Percentiles rank a stretch among this genome's conserved stretches.
These are phyloP conservation scores for Ephialtes manifestator DNA, from an alignment of 2,888 invertebrate genomes.

Conservation along the genomic window DNA sequence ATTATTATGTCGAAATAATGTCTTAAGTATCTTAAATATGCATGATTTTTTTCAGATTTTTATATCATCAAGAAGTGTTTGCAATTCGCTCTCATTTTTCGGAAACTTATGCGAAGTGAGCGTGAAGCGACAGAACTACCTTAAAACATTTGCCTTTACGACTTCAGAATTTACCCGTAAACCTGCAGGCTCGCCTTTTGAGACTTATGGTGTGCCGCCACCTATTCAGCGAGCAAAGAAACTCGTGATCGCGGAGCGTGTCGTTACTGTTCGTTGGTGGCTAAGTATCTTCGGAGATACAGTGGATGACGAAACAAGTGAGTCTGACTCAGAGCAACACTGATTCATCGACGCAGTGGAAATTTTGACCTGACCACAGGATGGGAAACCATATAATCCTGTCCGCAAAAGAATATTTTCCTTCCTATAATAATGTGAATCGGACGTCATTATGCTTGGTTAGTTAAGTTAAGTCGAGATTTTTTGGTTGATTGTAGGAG, in stretches of 20 bases:
- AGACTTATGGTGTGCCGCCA: slow-evolving; percentile 44
- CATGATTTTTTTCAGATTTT: too few relatives aligned
- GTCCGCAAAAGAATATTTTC: background rate
- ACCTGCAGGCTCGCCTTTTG: background rate
- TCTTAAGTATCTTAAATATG: too few relatives aligned
- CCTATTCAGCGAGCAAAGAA: slow-evolving; percentile 20
- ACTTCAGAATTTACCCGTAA: background rate
- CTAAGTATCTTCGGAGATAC: slow-evolving; percentile 9
- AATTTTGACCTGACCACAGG: background rate
- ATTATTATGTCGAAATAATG: too few relatives aligned
- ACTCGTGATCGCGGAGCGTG: slow-evolving; percentile 14
- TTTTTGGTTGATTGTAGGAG: background rate
- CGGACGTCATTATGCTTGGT: background rate
- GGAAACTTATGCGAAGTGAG: too few relatives aligned
- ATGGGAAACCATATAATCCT: slow-evolving; percentile 2
- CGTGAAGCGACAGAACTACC: too few relatives aligned
- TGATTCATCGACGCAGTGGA: slow-evolving; percentile 24
- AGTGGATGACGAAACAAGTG: background rate
- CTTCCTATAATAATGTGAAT: background rate
- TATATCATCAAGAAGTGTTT: too few relatives aligned
- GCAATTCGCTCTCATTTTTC: too few relatives aligned
- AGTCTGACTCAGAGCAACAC: background rate
- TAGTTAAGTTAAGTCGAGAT: background rate
- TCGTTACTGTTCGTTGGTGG: slow-evolving; percentile 25
- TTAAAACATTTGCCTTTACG: background rate